phyloP scores from a whole-genome alignment of 37 sponge, comb jelly and placozoan genomes.

The Theonella swinhoei region DNA sequence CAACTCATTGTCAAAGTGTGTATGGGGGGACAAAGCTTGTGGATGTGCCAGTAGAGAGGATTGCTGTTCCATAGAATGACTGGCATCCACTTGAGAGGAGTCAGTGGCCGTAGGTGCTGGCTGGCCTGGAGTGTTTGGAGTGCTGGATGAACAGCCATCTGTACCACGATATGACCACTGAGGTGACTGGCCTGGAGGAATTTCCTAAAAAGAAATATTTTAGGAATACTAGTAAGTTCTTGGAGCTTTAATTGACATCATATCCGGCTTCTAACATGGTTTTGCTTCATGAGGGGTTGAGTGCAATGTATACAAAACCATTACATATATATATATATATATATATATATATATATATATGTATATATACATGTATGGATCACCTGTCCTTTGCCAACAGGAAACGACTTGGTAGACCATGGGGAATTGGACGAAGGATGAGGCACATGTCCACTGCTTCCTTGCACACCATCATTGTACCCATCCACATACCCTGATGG shows the following conservation, averaged over 20 bases:
- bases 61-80: neutral
- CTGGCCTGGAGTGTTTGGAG: neutral
- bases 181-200: neutral
- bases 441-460: neutral
- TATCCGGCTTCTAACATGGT: no score
- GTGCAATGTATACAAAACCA: no score
- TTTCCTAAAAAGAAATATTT: neutral
- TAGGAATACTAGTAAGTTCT: no score
- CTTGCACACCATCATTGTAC: neutral
- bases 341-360: no score
- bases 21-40: slow-evolving; percentile 22
- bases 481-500: neutral
- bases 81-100: neutral
- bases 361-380: no score
- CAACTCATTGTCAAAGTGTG: slow-evolving; percentile 8
- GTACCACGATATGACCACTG: neutral
- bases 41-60: neutral
- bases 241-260: neutral
- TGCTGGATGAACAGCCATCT: neutral
- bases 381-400: no score
- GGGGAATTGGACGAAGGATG: no score
- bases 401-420: no score
- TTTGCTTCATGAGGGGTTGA: no score
- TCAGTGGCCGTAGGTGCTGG: neutral
- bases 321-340: no score